Percentiles rank a stretch among this genome's conserved stretches.
Conservation (phyloP, 2,113 vertebrate species). For the Peromyscus polionotus region DNA sequence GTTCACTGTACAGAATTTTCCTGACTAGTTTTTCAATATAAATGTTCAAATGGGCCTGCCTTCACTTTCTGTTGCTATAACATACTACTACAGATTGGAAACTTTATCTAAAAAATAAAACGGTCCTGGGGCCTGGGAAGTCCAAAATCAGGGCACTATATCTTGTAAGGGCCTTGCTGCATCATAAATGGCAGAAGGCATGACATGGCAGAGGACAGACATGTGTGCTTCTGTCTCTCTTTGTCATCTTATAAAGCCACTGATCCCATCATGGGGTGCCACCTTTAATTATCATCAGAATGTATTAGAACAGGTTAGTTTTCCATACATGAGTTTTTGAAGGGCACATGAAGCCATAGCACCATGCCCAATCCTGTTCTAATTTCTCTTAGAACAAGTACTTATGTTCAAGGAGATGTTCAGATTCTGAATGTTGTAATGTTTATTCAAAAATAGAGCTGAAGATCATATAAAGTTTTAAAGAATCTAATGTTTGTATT, state of each 20-base stretch:
- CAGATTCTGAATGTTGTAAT: slow-evolving; percentile 34
- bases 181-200: not conserved
- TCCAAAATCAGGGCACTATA: not conserved
- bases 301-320: not conserved
- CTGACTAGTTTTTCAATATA: not conserved
- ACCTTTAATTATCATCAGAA: not conserved
- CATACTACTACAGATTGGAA: not conserved
- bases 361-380: not conserved
- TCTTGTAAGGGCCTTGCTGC: not conserved
- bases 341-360: not conserved
- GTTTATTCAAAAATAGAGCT: slow-evolving; percentile 34
- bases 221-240: not conserved
- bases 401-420: slow-evolving; percentile 1
- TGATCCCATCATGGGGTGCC: too few species aligned
- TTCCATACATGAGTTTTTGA: not conserved
- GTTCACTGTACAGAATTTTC: slow-evolving; percentile 18
- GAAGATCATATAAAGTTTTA: slow-evolving; percentile 22
- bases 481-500: not conserved
- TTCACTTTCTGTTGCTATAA: not conserved
- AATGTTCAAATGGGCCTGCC: not conserved
- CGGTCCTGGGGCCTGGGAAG: not conserved
- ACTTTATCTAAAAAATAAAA: not conserved
- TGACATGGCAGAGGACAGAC: not conserved
- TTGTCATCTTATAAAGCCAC: not conserved
- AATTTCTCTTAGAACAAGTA: not conserved